Base-by-base conservation (phyloP, 2,888 invertebrate genomes). In the Sinopyrophorus schimmeli region DNA sequence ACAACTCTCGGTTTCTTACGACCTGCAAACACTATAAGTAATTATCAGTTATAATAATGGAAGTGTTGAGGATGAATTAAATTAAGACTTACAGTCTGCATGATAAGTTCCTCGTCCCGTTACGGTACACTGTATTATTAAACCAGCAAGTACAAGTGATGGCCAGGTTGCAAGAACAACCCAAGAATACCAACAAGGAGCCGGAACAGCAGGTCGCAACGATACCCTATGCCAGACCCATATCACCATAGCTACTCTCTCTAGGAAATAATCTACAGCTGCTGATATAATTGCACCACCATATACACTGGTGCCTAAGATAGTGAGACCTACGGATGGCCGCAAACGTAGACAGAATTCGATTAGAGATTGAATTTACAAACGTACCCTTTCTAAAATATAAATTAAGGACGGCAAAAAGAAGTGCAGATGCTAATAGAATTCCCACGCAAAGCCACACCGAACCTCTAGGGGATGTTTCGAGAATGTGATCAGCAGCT, bases 171-270 rank as follows among this genome's bases (percentile, higher is more conserved):
- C 83, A 27, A 89, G 74, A 24, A 87, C 78, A 56, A 87, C 73
- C 87, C 88, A 89, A 35, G 86, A 85, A 66, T 82, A 79, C 74
- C 84, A 83, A 69, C 87, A 87, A 1, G 85, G 81, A 1, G 80
- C 79, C 1, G 77, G 69, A 37, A 74, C 74, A 0, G 71, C 76
- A 1, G 80, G 79, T 63, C 78, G 77, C 46, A 81, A 61, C 60
- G 81, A 80, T 18, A 84, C 80, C 9, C 84, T 76, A 55, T 83
- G 83, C 83, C 84, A 84, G 20, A 86, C 78, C 84, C 87, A 87
- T 59, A 77, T 76, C n/a, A 82, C 78, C 79, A 86, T 82, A 62
- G 81, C 74, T 71, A 85, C 77, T 64, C 81, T 77, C 68, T 88
- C 87, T 47, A 88, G 78, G 71, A 86, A 87, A 70, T 87, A 89